phyloP scores from a whole-genome alignment of 2,113 vertebrate genomes.

The Polypterus bichir region DNA sequence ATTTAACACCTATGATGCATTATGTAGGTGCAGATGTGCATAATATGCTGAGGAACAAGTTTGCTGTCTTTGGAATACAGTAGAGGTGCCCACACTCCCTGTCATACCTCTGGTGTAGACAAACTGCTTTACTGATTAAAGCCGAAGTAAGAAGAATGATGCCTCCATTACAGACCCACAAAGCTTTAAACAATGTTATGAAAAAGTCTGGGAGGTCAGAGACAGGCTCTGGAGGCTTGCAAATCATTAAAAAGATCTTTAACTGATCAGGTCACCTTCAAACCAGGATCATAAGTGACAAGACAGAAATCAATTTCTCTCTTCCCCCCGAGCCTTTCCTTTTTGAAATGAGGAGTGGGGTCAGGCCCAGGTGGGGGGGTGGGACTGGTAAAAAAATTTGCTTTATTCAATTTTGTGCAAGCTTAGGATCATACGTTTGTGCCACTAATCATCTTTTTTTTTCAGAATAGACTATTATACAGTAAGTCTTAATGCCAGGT shows the following conservation, averaged over 20 bases:
- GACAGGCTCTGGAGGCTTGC: slow-evolving; percentile 1
- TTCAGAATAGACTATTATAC: no score
- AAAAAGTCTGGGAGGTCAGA: slow-evolving; percentile 3
- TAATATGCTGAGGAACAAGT: background rate
- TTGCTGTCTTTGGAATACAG: background rate
- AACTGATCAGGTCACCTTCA: background rate
- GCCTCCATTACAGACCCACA: slow-evolving; percentile 3
- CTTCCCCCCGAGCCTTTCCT: background rate
- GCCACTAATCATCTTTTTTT: no score
- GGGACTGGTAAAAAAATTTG: no score
- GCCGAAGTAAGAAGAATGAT: background rate
- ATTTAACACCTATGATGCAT: no score
- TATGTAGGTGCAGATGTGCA: background rate
- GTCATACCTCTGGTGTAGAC: background rate
- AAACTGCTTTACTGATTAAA: background rate
- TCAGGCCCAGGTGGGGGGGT: no score
- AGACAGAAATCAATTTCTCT: slow-evolving; percentile 10
- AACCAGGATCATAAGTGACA: background rate
- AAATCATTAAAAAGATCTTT: slow-evolving; percentile 6
- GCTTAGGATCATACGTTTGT: no score
- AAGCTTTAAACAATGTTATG: slow-evolving; percentile 2
- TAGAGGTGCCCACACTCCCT: background rate
- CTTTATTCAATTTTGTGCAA: no score
- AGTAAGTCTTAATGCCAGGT: no score
- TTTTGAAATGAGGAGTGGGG: no score